Conservation (phyloP, 1,140 invertebrate species). For the Procambarus clarkii region DNA sequence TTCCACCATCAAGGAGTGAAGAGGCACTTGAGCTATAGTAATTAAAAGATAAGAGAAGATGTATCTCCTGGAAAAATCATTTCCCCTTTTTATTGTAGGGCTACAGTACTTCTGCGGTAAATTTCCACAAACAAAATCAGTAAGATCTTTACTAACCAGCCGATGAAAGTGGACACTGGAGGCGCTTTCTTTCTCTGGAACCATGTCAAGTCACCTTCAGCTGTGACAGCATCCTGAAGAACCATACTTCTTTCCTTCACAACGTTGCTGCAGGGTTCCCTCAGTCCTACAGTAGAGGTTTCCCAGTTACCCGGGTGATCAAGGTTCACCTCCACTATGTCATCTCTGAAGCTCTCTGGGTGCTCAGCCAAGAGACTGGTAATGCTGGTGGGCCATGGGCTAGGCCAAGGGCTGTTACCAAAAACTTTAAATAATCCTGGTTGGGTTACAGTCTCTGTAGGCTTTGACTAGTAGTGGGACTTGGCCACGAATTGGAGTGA, state of each 20-base stretch:
- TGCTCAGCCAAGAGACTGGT: constrained; percentile 42
- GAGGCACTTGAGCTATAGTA: too few relatives aligned
- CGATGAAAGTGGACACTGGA: neutral
- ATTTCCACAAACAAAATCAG: neutral
- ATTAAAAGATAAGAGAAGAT: too few relatives aligned
- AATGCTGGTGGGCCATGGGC: constrained; percentile 41
- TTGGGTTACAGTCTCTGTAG: neutral
- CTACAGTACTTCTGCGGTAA: too few relatives aligned
- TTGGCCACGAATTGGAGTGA: neutral
- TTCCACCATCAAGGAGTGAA: too few relatives aligned
- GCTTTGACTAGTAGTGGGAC: neutral
- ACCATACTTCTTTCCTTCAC: neutral
- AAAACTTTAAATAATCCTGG: constrained; percentile 50
- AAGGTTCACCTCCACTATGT: neutral
- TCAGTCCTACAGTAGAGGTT: neutral
- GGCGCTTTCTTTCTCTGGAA: constrained; percentile 49
- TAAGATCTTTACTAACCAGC: neutral
- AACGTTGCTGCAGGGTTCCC: neutral
- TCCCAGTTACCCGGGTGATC: neutral
- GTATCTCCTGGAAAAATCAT: too few relatives aligned
- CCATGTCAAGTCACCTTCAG: constrained; percentile 50
- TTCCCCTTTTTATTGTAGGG: too few relatives aligned
- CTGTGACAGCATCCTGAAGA: neutral
- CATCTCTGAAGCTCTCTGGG: constrained; percentile 51
- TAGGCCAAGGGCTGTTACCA: neutral